Percentiles rank a stretch among this genome's conserved stretches.
Evolutionary conservation across 2,113 vertebrate species (phyloP).

Genomic region (Hirundichthys speculiger): DNA sequence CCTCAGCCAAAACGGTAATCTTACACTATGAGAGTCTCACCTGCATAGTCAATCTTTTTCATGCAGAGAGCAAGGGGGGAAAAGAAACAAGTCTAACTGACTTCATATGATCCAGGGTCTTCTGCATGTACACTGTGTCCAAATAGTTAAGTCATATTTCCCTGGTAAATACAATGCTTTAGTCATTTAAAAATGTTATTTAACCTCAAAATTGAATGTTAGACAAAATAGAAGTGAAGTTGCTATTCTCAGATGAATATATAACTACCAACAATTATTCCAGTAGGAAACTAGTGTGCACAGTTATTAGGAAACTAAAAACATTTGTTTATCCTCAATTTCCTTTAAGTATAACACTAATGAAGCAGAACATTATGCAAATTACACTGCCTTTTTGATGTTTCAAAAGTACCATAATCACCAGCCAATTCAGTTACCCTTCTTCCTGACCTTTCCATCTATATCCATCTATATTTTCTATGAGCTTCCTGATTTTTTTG

Average conservation of each 20-base stretch:
- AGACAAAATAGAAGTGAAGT: too few species aligned
- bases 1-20: constrained; percentile 31
- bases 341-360: too few species aligned
- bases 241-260: too few species aligned
- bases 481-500: too few species aligned
- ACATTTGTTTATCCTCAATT: too few species aligned
- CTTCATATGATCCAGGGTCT: constrained; percentile 37
- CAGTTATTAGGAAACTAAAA: neutral
- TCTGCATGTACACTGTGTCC: neutral
- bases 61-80: constrained; percentile 19
- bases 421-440: too few species aligned
- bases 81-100: neutral
- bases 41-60: constrained; percentile 50
- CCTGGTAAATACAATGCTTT: too few species aligned
- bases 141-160: neutral
- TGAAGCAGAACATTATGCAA: too few species aligned
- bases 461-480: neutral
- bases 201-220: neutral
- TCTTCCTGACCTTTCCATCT: too few species aligned
- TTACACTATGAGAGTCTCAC: constrained; percentile 17
- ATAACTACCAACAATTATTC: neutral
- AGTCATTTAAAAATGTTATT: neutral
- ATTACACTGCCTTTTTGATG: too few species aligned
- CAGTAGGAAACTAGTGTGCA: neutral
- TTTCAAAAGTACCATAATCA: too few species aligned